Evolutionary conservation across 37 sponge, comb jelly and placozoan genomes (phyloP).

Genomic region (Dysidea cf. avara): DNA sequence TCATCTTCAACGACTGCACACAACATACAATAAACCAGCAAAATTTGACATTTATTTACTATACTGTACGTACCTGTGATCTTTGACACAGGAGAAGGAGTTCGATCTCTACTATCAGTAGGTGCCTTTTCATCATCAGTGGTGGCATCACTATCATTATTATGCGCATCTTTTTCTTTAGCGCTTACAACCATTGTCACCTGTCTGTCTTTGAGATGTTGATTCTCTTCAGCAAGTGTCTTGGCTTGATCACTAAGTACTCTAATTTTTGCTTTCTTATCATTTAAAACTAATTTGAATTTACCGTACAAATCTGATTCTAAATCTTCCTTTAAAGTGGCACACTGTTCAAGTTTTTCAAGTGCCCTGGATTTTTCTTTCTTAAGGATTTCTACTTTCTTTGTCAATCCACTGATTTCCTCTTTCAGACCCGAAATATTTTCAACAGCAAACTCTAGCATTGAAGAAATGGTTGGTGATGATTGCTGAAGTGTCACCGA

Average conservation of each 20-base stretch:
- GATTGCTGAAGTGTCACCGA: slow-evolving; percentile 13
- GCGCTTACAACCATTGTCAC: no score
- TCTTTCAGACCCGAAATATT: slow-evolving; percentile 12
- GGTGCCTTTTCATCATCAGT: background rate
- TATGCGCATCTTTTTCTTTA: background rate
- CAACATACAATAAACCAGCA: no score
- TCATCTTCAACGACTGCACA: no score
- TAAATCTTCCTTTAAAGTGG: slow-evolving; percentile 34
- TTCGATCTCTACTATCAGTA: background rate
- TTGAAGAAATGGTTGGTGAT: background rate
- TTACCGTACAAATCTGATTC: slow-evolving; percentile 69
- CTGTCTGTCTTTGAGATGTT: slow-evolving; percentile 6
- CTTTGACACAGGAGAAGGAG: no score
- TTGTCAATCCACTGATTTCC: slow-evolving; percentile 12
- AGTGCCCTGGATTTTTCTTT: slow-evolving; percentile 39
- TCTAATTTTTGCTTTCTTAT: slow-evolving; percentile 70
- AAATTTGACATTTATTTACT: no score
- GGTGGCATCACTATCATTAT: background rate
- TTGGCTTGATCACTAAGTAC: slow-evolving; percentile 35
- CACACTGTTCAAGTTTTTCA: slow-evolving; percentile 24
- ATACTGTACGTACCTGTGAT: no score
- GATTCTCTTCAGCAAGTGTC: slow-evolving; percentile 9
- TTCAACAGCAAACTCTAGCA: slow-evolving; percentile 52
- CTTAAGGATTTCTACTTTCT: slow-evolving; percentile 26
- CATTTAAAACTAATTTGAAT: slow-evolving; percentile 70